Conservation (phyloP, 1,140 invertebrate species). For the Cotesia glomerata region DNA sequence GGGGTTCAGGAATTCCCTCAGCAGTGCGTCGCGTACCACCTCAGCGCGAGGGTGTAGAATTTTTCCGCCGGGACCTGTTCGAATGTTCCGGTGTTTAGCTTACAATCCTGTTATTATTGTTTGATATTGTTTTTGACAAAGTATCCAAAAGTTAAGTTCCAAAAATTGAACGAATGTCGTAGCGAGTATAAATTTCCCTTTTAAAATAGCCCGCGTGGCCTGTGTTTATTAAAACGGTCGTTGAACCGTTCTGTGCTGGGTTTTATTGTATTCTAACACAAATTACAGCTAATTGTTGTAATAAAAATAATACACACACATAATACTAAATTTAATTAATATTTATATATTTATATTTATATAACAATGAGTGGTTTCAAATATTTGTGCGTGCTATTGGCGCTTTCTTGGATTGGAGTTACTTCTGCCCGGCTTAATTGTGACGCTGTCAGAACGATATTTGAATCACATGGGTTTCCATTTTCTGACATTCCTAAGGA, state of each 20-base stretch:
- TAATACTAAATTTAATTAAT: not conserved
- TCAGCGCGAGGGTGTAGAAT: not conserved
- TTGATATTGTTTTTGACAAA: not conserved
- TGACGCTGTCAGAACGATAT: constrained; percentile 53
- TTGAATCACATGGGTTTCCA: constrained; percentile 57
- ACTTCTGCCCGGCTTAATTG: constrained; percentile 50
- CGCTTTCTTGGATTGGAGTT: constrained; percentile 41
- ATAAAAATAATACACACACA: no score
- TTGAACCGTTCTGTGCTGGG: no score
- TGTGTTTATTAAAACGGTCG: no score
- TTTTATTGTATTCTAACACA: no score
- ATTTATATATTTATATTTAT: not conserved
- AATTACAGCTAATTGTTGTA: no score
- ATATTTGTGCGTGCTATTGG: constrained; percentile 50
- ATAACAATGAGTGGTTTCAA: constrained; percentile 48
- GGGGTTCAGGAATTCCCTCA: no score
- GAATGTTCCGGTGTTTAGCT: not conserved
- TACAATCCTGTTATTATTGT: no score
- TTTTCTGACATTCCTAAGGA: constrained; percentile 57
- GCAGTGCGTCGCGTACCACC: not conserved
- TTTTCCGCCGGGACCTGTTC: not conserved
- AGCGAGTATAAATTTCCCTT: no score
- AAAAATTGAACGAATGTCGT: no score
- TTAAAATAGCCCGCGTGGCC: no score
- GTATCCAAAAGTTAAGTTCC: no score